These are phyloP conservation scores for Eunapius fragilis DNA, from an alignment of 37 sponge, comb jelly and placozoan genomes.

Conservation along the genomic window DNA sequence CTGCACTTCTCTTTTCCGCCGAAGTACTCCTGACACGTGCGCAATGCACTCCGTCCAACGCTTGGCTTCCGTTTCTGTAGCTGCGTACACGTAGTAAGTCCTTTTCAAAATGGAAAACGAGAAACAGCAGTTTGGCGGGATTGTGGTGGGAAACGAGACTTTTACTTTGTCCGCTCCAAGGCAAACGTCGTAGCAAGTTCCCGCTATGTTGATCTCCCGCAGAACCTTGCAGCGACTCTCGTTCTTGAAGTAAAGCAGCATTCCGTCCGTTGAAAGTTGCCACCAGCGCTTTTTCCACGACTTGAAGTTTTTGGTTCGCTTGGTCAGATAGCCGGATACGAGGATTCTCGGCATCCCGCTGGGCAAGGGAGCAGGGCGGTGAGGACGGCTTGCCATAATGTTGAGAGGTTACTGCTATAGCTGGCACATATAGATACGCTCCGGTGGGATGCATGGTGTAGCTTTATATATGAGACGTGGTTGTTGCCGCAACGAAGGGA, in stretches of 20 bases:
- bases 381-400: neutral
- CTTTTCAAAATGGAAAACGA: constrained; percentile 61
- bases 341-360: constrained; percentile 27
- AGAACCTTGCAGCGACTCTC: constrained; percentile 34
- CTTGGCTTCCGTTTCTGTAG: constrained; percentile 49
- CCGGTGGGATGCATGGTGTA: too few species aligned
- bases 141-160: constrained; percentile 40
- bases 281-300: constrained; percentile 70
- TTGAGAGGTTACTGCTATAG: too few species aligned
- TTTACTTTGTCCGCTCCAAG: constrained; percentile 33
- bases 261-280: constrained; percentile 59
- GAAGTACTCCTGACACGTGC: constrained; percentile 29
- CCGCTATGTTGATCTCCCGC: constrained; percentile 57
- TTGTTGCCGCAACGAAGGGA: too few species aligned
- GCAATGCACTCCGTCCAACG: constrained; percentile 41
- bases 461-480: too few species aligned
- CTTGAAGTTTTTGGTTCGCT: constrained; percentile 31
- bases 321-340: constrained; percentile 57
- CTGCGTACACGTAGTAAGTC: constrained; percentile 60
- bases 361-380: neutral
- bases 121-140: constrained; percentile 50
- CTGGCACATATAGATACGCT: too few species aligned
- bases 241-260: constrained; percentile 47
- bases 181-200: constrained; percentile 62
- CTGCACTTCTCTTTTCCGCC: constrained; percentile 16